phyloP scores from a whole-genome alignment of 2,888 invertebrate genomes.

The Tenthredo mesomela region DNA sequence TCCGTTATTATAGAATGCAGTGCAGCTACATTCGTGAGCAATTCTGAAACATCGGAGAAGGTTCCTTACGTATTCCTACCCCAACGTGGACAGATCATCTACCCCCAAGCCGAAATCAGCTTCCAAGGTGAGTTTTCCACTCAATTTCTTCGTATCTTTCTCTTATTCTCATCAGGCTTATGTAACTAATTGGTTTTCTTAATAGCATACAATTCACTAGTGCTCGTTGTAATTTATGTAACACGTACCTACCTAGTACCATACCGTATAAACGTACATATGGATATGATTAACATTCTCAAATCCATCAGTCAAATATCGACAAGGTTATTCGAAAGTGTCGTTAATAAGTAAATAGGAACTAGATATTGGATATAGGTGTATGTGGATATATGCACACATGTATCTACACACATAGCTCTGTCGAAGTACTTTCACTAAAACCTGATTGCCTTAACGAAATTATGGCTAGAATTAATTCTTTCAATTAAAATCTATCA shows the following conservation, averaged over 20 bases:
- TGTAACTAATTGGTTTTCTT: neutral
- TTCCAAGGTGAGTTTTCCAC: constrained; percentile 84
- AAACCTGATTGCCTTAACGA: neutral
- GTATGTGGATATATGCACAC: neutral
- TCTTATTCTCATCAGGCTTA: neutral
- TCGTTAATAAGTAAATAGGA: neutral
- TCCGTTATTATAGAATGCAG: constrained; percentile 84
- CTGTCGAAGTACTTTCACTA: neutral
- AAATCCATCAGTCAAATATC: constrained; percentile 13
- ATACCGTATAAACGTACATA: neutral
- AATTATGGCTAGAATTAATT: neutral
- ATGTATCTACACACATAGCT: neutral
- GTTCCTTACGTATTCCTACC: constrained; percentile 94
- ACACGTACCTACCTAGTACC: neutral
- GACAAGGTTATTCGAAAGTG: constrained; percentile 11
- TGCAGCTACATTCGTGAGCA: constrained; percentile 88
- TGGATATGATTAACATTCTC: neutral
- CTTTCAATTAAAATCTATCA: neutral
- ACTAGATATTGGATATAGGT: neutral
- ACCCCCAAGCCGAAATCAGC: constrained; percentile 92
- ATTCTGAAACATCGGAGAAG: constrained; percentile 85
- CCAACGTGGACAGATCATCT: constrained; percentile 91
- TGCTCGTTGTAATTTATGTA: constrained; percentile 4
- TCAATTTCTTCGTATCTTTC: neutral
- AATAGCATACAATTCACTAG: neutral